Evolutionary conservation across 2,797 vertebrate genomes (phyloP).

Genomic region (Crypturellus tataupa): DNA sequence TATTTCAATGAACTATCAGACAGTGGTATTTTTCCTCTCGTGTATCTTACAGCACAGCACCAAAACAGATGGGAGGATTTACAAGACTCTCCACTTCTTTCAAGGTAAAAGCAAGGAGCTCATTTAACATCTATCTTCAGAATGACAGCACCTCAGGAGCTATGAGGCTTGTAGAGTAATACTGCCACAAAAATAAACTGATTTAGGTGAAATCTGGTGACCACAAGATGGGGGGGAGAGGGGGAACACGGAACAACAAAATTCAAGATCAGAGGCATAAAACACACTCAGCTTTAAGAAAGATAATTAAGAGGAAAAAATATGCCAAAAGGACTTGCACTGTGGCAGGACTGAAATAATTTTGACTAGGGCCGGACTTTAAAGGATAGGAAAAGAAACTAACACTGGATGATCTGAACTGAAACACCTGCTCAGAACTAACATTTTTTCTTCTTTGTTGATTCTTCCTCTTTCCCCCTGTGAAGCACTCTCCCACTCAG

Average conservation of each 20-base stretch:
- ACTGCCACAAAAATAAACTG: not conserved
- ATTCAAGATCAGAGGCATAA: not conserved
- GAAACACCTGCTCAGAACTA: not conserved
- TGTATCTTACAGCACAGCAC: not conserved
- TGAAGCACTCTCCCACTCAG: not conserved
- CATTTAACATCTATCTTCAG: slow-evolving; percentile 1
- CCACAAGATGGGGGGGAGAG: not conserved
- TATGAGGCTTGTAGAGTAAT: not conserved
- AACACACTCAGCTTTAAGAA: not conserved
- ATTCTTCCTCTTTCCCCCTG: not conserved
- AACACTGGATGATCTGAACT: not conserved
- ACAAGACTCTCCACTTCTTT: not conserved
- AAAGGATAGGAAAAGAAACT: not conserved
- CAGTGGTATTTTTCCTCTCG: not conserved
- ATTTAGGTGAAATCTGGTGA: not conserved
- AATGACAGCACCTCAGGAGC: not conserved
- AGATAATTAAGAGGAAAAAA: not conserved
- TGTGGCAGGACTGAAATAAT: not conserved
- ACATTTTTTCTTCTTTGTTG: not conserved
- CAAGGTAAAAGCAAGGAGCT: not conserved
- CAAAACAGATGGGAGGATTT: slow-evolving; percentile 3
- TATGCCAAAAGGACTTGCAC: not conserved
- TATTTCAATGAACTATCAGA: not conserved
- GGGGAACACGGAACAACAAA: not conserved
- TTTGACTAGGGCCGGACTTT: not conserved